These are phyloP conservation scores for Cyprinus carpio DNA, from an alignment of 2,113 vertebrate species.

Conservation along the genomic window DNA sequence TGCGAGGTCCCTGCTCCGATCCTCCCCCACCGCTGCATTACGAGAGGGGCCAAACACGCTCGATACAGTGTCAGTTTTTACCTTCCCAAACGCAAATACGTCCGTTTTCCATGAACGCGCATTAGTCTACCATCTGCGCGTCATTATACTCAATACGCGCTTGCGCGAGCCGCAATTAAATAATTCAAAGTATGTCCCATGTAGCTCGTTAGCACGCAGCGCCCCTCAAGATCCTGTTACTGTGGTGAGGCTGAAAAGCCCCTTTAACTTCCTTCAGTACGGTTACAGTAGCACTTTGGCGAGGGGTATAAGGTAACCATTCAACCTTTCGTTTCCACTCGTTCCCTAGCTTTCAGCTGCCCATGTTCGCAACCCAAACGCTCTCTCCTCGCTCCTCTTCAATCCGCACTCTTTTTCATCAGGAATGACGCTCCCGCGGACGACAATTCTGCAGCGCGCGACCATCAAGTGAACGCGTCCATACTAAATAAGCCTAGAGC, in stretches of 20 bases:
- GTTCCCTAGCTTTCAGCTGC: conserved; percentile 42
- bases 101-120: conserved; percentile 45
- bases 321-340: background rate
- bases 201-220: conserved; percentile 74
- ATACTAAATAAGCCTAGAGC: conserved; percentile 75
- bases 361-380: conserved; percentile 19
- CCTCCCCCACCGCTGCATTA: conserved; percentile 77
- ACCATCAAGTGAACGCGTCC: conserved; percentile 73
- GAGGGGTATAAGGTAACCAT: background rate
- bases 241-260: conserved; percentile 25
- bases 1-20: conserved; percentile 64
- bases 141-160: conserved; percentile 4
- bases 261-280: conserved; percentile 21
- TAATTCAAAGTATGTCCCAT: conserved; percentile 69
- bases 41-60: conserved; percentile 59
- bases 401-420: conserved; percentile 21
- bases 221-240: conserved; percentile 65
- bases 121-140: conserved; percentile 61
- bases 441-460: conserved; percentile 65
- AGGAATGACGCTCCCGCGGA: conserved; percentile 22
- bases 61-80: conserved; percentile 42
- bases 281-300: background rate
- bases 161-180: conserved; percentile 44
- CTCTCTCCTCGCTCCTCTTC: background rate
- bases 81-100: conserved; percentile 34